Base-by-base conservation (phyloP, 2,113 vertebrate genomes). In the Ceyx melanurus region DNA sequence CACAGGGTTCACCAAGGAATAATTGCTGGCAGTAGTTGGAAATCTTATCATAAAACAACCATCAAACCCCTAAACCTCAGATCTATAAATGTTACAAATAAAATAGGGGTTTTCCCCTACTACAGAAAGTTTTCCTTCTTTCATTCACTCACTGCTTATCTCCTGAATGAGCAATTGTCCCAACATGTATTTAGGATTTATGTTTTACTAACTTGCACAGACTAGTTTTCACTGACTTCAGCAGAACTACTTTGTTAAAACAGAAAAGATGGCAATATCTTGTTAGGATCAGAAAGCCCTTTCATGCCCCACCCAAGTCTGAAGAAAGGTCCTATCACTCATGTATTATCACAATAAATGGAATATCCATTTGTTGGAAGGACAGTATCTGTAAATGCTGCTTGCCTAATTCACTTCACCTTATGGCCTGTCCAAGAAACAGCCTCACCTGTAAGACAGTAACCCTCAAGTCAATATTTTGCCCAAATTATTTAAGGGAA, bases 161-260 rank as follows among this genome's bases (percentile, higher is more conserved):
- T 88, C 48, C 48, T 45, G 15, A 82, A 82, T 33, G 29, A 75
- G n/a, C 33, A 86, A 57, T 2, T 61, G 66, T n/a, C 64, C 23
- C 70, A 82, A 50, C 57, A 33, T 2, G 29, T 40, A 72, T 48
- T 60, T 67, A 74, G 26, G 31, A 71, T 57, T 78, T 25, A 37
- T 37, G 35, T 61, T 31, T 78, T 40, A 71, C n/a, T 54, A 57
- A 78, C 65, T 75, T 82, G 90, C 73, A 84, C 42, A 28, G 77
- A 57, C 74, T 68, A 61, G 86, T 79, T 91, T 91, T 71, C 68
- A 75, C 35, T 21, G 48, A 94, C 53, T 53, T 77, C 65, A 95
- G 48, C n/a, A 78, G 18, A 88, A 82, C 11, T 29, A 45, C 22
- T 88, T 12, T 9, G 22, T 28, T 40, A 42, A 57, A 54, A 68